Conservation (phyloP, 2,113 vertebrate genomes). For the Felis catus region DNA sequence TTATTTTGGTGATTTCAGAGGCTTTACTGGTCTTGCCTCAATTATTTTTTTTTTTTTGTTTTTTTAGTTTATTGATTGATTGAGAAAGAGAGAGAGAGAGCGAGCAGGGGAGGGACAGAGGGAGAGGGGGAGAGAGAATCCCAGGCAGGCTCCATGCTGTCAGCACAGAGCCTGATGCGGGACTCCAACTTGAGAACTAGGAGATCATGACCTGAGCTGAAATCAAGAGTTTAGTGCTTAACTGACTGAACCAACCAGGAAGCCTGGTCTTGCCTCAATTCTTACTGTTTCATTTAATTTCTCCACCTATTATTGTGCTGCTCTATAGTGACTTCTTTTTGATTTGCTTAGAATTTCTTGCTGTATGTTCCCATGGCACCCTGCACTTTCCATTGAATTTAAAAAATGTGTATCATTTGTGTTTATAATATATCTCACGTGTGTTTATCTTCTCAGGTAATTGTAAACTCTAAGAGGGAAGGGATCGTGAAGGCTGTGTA, state of each 20-base stretch:
- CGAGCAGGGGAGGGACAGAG: too few species aligned
- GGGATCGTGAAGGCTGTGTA: background rate
- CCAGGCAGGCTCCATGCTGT: too few species aligned
- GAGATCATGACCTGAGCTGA: too few species aligned
- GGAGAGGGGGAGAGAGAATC: too few species aligned
- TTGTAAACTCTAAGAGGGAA: background rate
- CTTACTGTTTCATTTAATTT: background rate
- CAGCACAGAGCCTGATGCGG: too few species aligned
- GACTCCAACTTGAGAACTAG: too few species aligned
- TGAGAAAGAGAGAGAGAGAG: too few species aligned
- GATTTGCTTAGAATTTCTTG: background rate
- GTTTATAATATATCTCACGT: background rate
- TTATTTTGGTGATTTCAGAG: slow-evolving; percentile 13
- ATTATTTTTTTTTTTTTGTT: background rate
- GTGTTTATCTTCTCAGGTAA: background rate
- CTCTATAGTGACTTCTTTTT: background rate
- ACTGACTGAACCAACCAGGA: too few species aligned
- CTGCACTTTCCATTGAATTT: background rate
- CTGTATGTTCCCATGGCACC: background rate
- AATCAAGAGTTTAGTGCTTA: too few species aligned
- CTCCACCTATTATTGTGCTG: background rate
- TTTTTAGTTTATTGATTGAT: too few species aligned
- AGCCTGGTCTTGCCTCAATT: too few species aligned
- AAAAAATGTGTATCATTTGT: background rate
- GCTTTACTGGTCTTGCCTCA: background rate